phyloP scores from a whole-genome alignment of 2,113 vertebrate species.

The Raja brachyura region DNA sequence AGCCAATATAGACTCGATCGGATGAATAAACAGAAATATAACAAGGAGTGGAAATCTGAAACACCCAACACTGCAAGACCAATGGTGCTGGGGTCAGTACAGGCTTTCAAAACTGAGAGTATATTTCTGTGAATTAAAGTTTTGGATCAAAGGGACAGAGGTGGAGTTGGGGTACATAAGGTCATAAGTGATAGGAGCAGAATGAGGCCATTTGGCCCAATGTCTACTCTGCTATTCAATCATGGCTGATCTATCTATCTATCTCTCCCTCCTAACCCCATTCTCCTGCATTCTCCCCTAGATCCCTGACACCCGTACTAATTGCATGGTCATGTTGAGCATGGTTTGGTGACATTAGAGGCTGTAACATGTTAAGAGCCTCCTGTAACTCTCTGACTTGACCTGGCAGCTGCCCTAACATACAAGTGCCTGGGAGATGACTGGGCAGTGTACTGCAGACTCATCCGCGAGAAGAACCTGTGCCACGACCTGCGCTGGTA shows the following conservation, averaged over 20 bases:
- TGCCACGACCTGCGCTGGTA: conserved; percentile 97
- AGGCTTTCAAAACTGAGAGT: neutral
- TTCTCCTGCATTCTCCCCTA: no score
- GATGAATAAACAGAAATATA: no score
- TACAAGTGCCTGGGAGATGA: conserved; percentile 89
- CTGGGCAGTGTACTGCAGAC: conserved; percentile 87
- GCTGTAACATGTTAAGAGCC: neutral
- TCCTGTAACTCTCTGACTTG: conserved; percentile 41
- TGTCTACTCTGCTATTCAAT: no score
- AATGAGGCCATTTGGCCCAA: no score
- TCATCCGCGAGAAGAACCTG: conserved; percentile 86
- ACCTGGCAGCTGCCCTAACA: conserved; percentile 75
- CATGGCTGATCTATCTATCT: no score
- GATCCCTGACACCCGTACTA: no score
- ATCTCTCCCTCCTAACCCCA: no score
- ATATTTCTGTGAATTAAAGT: neutral
- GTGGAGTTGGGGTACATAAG: neutral
- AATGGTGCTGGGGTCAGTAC: neutral
- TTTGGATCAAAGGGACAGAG: neutral
- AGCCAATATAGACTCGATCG: no score
- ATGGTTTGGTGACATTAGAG: neutral
- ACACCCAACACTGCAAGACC: neutral
- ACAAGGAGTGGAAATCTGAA: neutral
- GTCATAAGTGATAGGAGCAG: no score
- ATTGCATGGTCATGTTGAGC: no score